Evolutionary conservation across 2,113 vertebrate genomes (phyloP).

Genomic region (Boulengeromyrus knoepffleri): DNA sequence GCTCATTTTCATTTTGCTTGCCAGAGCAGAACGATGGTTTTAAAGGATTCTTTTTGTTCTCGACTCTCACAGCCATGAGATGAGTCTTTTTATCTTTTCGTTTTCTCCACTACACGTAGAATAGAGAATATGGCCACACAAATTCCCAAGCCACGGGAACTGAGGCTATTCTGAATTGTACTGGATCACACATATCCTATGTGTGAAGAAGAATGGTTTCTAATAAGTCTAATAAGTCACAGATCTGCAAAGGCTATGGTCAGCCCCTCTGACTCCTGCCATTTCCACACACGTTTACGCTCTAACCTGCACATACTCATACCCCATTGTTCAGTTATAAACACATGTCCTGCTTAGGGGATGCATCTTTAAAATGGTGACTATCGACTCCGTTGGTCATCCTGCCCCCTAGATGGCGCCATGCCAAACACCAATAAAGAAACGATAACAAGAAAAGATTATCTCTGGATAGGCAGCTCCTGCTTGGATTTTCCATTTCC

Average conservation of each 20-base stretch:
- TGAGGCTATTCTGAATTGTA: neutral
- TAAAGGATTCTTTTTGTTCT: slow-evolving; percentile 25
- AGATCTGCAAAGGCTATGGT: neutral
- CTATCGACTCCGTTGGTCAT: neutral
- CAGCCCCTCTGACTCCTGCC: neutral
- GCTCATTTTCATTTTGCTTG: slow-evolving; percentile 15
- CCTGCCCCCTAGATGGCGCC: neutral
- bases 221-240: neutral
- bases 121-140: neutral
- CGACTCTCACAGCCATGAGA: slow-evolving; percentile 18
- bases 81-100: neutral
- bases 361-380: neutral
- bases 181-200: neutral
- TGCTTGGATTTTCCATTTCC: neutral
- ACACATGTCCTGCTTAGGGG: neutral
- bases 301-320: neutral
- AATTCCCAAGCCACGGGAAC: neutral
- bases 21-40: slow-evolving; percentile 10
- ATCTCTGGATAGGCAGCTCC: neutral
- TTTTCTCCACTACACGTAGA: neutral
- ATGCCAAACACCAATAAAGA: neutral
- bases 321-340: neutral
- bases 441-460: neutral
- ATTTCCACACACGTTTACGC: neutral
- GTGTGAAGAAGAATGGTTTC: neutral